Evolutionary conservation across 2,797 vertebrate genomes (phyloP), one percentile per base, ranked within the genome.

Genomic region (Notoglanidium macrostoma): DNA sequence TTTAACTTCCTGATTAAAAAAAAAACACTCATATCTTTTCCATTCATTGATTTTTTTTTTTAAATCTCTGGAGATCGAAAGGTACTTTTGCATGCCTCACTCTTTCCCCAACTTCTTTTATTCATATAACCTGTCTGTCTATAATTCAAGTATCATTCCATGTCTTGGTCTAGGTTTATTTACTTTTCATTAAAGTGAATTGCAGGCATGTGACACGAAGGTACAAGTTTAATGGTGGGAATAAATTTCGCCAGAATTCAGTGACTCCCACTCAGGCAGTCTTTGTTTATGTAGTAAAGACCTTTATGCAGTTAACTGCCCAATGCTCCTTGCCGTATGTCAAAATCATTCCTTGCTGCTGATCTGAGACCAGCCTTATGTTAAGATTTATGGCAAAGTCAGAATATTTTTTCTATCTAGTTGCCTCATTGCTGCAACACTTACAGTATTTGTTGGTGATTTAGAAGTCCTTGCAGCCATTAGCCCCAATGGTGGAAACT

Each of bases 1-100:
- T 90, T 93, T 90, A 90, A 89, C 87, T 88, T 89, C 88, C 88
- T 87, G 90, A 94, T 95, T 94, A 92, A 93, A 93, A 92, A 49
- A 7, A 49, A 92, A 90, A 92, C 54, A 90, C 85, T 89, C 90
- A 91, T 92, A 88, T 80, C 90, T 90, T 93, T 94, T 94, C 93
- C 94, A 91, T 93, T 93, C 2, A 5, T 26, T 26, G 72, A 73
- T 73, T 70, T 70, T 70, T 72, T 70, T 68, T 35, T 21, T 17
- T 67, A 1, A 88, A 87, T 92, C 90, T 92, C 86, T 87, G 90
- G 88, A 94, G 93, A 94, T 90, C 92, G 70, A 90, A 90, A 80
- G 89, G 92, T 92, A 85, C 67, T 85, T 77, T 92, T 94, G 91
- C 92, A 87, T 91, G 51, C 79, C 40, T 29, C 68, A 32, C 8